Evolutionary conservation across 2,888 invertebrate species (phyloP).

Genomic region (Morinoia aosen): DNA sequence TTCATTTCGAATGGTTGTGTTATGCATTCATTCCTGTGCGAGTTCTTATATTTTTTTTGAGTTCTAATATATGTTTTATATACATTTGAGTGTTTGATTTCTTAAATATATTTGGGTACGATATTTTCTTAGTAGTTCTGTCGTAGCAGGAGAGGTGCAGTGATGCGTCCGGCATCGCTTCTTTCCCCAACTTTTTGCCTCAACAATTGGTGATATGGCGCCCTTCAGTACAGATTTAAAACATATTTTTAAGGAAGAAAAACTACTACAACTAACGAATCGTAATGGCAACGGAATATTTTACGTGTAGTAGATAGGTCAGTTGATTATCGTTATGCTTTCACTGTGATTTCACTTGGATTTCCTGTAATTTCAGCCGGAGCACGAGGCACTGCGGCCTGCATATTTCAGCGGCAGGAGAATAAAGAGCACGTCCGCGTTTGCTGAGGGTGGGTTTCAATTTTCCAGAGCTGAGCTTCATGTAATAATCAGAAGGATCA

Average conservation of each 20-base stretch:
- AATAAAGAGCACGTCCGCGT: background rate
- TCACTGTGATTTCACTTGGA: background rate
- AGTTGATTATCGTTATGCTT: background rate
- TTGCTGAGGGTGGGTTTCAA: constrained; percentile 23
- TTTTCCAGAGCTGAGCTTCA: constrained; percentile 41
- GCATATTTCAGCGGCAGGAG: background rate
- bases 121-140: background rate
- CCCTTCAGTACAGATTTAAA: background rate
- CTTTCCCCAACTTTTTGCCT: no score
- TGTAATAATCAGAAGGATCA: constrained; percentile 32
- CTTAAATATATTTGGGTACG: no score
- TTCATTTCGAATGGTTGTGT: no score
- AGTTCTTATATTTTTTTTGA: no score
- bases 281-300: background rate
- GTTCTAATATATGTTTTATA: no score
- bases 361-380: background rate
- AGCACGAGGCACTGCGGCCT: background rate
- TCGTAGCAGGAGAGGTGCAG: background rate
- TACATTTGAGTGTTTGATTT: no score
- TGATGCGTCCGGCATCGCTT: background rate
- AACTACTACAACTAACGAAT: background rate
- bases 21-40: no score
- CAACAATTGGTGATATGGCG: background rate
- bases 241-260: background rate
- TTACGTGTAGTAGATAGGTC: background rate